Evolutionary conservation across 2,797 vertebrate genomes (phyloP), one percentile per base, ranked within the genome.

Genomic region (Characodon lateralis): DNA sequence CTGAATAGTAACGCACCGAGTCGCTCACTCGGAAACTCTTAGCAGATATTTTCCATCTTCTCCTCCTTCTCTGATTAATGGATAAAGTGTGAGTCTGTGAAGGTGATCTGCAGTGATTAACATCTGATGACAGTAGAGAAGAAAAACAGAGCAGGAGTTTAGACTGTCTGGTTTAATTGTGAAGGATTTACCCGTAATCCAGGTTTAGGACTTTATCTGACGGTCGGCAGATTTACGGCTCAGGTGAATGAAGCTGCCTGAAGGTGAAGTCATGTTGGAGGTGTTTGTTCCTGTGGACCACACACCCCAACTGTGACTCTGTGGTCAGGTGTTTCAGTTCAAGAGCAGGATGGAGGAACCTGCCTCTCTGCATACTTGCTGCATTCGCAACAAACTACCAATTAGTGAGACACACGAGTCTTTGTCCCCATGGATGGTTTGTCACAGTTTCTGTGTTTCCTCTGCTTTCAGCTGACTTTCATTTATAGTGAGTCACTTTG

Each of bases 281-380:
- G n/a, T 71, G 50, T 46, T 43, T 65, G 63, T 2, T 35, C 6
- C 12, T 3, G 63, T 26, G 79, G 26, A 78, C 80, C 84, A 85
- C 82, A 85, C 82, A 74, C 85, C 80, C 78, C 71, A 6, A 35
- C 9, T 51, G 16, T 72, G 4, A 72, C 71, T 70, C 10, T 50
- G 43, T 72, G 51, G 35, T 43, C 48, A 1, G 31, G 26, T 7
- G 6, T 35, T 56, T 65, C 28, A 53, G 61, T 55, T 6, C 59
- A 84, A 24, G 16, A 20, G 31, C 5, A 35, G 43, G 5, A 66
- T 68, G 61, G 73, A 82, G 74, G 77, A 92, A 92, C 91, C 89
- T 86, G 89, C 87, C 28, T 0, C 81, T 87, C 91, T n/a, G 35
- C 89, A 93, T 93, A 78, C 84, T 80, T 78, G 0, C 24, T 28